These are phyloP conservation scores for Drosophila kepulauana DNA, from an alignment of 1,140 invertebrate species.

Conservation along the genomic window DNA sequence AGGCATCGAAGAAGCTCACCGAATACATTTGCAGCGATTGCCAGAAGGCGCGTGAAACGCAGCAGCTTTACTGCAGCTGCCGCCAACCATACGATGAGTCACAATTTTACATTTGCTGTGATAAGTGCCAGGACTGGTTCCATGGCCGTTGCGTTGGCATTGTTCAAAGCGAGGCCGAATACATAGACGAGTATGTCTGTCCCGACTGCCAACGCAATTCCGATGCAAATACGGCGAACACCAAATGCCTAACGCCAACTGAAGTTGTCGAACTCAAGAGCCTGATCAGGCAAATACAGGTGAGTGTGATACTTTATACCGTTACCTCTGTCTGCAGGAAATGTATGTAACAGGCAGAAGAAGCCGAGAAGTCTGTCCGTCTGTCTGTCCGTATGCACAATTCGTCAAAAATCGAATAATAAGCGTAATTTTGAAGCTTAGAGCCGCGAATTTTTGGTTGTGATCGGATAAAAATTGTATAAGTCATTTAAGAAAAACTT, in stretches of 20 bases:
- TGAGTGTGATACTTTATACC: conserved; percentile 78
- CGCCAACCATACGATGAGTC: conserved; percentile 98
- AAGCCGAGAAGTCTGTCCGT: no score
- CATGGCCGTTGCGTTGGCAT: conserved; percentile 99
- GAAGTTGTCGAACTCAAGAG: conserved; percentile 94
- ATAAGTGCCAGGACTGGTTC: conserved; percentile 99
- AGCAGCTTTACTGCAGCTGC: conserved; percentile 98
- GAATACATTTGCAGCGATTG: conserved; percentile 96
- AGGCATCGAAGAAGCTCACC: conserved; percentile 95
- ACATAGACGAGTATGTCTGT: conserved; percentile 98
- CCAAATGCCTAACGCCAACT: conserved; percentile 92
- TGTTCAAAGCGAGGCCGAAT: conserved; percentile 96
- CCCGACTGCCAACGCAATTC: conserved; percentile 96
- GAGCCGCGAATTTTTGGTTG: no score
- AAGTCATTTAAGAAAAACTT: no score
- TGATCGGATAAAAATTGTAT: no score
- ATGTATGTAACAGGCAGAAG: no score
- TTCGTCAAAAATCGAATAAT: no score
- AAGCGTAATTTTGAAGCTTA: no score
- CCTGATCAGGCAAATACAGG: conserved; percentile 96
- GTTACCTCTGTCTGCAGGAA: no score
- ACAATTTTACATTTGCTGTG: conserved; percentile 99
- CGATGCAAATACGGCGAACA: conserved; percentile 94
- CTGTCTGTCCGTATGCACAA: no score
- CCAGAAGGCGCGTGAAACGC: conserved; percentile 92